Percentiles rank a stretch among this genome's conserved stretches.
phyloP scores from a whole-genome alignment of 2,113 vertebrate species.

The Ciconia maguari region DNA sequence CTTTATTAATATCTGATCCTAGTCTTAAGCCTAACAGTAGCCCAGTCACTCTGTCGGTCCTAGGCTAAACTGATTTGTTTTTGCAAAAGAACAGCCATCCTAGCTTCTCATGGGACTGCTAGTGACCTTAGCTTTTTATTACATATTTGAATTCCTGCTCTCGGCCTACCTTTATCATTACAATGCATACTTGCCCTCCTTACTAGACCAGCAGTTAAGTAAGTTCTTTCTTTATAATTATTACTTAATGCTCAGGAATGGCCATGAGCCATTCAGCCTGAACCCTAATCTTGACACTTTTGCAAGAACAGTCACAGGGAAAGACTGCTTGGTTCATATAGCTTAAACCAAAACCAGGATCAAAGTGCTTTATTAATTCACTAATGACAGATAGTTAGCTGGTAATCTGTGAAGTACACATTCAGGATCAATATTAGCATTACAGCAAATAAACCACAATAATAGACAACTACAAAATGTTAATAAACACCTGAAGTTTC shows the following conservation, averaged over 20 bases:
- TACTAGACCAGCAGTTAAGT: background rate
- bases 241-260: background rate
- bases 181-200: background rate
- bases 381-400: background rate
- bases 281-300: background rate
- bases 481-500: background rate
- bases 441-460: background rate
- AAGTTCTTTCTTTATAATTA: background rate
- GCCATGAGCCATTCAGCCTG: background rate
- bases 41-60: background rate
- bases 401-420: background rate
- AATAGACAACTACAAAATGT: background rate
- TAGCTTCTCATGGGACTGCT: background rate
- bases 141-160: background rate
- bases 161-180: background rate
- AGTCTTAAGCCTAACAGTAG: background rate
- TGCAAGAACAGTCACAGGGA: background rate
- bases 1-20: background rate
- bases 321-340: background rate
- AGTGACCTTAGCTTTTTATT: background rate
- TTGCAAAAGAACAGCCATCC: background rate
- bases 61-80: background rate
- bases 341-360: background rate
- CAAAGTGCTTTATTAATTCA: background rate
- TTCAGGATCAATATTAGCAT: background rate